Evolutionary conservation across 2,888 invertebrate species (phyloP), one percentile per base, ranked within the genome.

Genomic region (Cataglyphis albicans): DNA sequence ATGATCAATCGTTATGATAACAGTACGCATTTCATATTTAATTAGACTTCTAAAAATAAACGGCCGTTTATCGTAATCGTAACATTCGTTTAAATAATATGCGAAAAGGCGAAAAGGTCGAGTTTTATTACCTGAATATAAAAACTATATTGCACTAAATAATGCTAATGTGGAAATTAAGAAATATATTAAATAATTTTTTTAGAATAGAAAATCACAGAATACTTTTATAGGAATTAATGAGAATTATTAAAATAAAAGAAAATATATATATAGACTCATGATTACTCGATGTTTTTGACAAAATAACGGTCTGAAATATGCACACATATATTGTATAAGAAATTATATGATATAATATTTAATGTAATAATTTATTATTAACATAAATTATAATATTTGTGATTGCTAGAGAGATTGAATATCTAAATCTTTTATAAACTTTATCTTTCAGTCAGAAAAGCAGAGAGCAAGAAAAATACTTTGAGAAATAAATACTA

Each of bases 1-100:
- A 68, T 18, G 52, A 52, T 70, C 70, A 21, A 68, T 15, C 21
- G 59, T 70, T 18, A 44, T 80, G 25, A 59, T 78, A 78, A 68
- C 21, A 76, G 10, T n/a, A 32, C 0, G 4, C 32, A 25, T 75
- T 67, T 76, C 41, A 10, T 44, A 59, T 48, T 61, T 80, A 32
- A 59, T 70, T 7, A 48, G 15, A 32, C 15, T 35, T 70, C 18
- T 64, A 12, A 35, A 61, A 68, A 78, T 70, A 78, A 78, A 78
- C 41, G 12, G 32, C 48, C 12, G 12, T 57, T 76, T 29, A 21
- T 52, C 18, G 12, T 75, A 52, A 75, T 35, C 4, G 21, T 25
- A n/a, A 41, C 1, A 18, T 18, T 55, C 21, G 0, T 12, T 55
- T 67, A 76, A 55, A 9, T 41, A 18, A 29, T 55, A 29, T 55